Evolutionary conservation across 2,113 vertebrate species (phyloP), one percentile per base, ranked within the genome.

Genomic region (Apeltes quadracus): DNA sequence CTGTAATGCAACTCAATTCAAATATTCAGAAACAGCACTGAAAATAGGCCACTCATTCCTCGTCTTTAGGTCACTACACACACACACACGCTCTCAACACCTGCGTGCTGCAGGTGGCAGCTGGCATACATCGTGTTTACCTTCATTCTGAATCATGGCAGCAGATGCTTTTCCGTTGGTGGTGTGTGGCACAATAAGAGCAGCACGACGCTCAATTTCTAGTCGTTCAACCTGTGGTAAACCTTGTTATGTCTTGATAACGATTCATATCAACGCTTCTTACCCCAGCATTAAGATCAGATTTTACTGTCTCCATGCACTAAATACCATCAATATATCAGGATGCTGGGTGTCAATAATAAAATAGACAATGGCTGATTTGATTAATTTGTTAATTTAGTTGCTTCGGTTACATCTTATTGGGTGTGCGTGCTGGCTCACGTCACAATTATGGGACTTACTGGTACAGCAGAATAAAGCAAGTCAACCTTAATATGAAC

Each of bases 1-100:
- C 72, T 78, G 86, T 90, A 87, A 86, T 83, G 48, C 75, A 91
- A 86, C 79, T 81, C 62, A 87, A 59, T 76, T 89, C 79, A n/a
- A n/a, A n/a, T n/a, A 78, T 20, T 56, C 64, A 63, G 63, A 79
- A 56, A 63, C 39, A 23, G 18, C 3, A 3, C 78, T 81, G 84
- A 82, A 81, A 83, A 79, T 81, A 67, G 80, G 78, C 62, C 76
- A 82, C 58, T 79, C 65, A 46, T 65, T 71, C 58, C 67, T 66
- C 59, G 62, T 72, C 72, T 76, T 10, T 76, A 89, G 83, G 87
- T 87, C 89, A 80, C 39, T 7, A 36, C 53, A 34, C 67, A 66
- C 69, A 41, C 66, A 25, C 69, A 38, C 57, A 25, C 48, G 48
- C 14, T 22, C 56, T 22, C 56, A 38, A 53, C 50, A 72, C 46